Conservation (phyloP, 2,113 vertebrate species). For the Australoheros scitulus region DNA sequence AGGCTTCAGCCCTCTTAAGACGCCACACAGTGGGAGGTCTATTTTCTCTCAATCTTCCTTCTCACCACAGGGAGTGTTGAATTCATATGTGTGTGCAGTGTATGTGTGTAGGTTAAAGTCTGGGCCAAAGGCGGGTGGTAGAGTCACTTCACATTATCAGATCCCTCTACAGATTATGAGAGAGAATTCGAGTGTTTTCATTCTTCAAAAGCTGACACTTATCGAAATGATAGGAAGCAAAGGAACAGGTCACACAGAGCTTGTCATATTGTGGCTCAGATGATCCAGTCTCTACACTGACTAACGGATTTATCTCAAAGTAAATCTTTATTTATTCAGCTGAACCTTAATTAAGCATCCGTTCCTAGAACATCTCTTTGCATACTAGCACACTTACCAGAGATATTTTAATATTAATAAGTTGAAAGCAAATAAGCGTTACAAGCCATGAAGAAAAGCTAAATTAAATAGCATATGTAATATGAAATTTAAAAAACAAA, state of each 20-base stretch:
- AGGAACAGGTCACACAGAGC: background rate
- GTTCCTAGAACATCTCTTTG: background rate
- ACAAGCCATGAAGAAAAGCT: too few relatives aligned
- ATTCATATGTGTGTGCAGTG: constrained; percentile 5
- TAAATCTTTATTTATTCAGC: background rate
- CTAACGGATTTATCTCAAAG: background rate
- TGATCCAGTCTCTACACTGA: background rate
- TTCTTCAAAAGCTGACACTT: constrained; percentile 16
- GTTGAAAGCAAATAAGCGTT: background rate
- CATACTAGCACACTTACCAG: background rate
- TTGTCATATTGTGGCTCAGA: background rate
- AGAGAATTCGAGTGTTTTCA: constrained; percentile 20
- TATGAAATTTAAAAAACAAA: too few relatives aligned
- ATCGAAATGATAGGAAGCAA: background rate
- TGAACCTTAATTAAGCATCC: background rate
- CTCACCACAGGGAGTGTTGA: constrained; percentile 25
- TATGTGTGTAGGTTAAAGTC: constrained; percentile 46
- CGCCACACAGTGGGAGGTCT: constrained; percentile 56
- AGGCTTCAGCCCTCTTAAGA: constrained; percentile 64
- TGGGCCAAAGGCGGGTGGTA: constrained; percentile 42
- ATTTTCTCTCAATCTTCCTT: constrained; percentile 65
- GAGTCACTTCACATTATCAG: constrained; percentile 53
- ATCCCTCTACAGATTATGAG: constrained; percentile 44
- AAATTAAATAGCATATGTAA: background rate
- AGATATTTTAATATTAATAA: background rate